These are phyloP conservation scores for Actinopyga echinites DNA, from an alignment of 53 echinoderm and acorn worm genomes.

Conservation along the genomic window DNA sequence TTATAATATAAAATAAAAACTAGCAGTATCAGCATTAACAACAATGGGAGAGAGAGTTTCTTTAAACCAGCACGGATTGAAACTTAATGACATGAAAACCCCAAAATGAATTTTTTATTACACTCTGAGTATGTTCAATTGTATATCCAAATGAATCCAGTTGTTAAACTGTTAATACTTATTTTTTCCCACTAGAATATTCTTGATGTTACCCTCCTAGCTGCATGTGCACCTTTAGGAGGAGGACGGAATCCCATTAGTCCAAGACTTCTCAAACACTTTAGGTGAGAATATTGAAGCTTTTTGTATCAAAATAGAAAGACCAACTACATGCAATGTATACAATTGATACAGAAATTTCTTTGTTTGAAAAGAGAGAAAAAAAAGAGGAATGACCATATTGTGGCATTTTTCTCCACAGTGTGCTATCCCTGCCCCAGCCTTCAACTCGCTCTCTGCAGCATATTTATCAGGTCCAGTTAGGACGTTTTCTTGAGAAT, in stretches of 20 bases:
- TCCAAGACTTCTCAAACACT: conserved; percentile 89
- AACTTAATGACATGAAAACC: too few relatives aligned
- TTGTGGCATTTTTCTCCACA: conserved; percentile 1
- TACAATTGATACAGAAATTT: not conserved
- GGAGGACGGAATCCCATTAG: conserved; percentile 95
- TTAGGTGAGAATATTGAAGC: conserved; percentile 63
- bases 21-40: too few relatives aligned
- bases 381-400: not conserved
- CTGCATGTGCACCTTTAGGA: conserved; percentile 93
- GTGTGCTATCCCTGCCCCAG: conserved; percentile 90
- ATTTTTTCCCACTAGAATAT: conserved; percentile 68
- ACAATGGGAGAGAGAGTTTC: too few relatives aligned
- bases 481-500: conserved; percentile 94
- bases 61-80: too few relatives aligned
- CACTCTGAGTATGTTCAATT: too few relatives aligned
- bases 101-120: too few relatives aligned
- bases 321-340: too few relatives aligned
- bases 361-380: not conserved
- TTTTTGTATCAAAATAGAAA: not conserved
- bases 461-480: conserved; percentile 98
- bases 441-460: conserved; percentile 91
- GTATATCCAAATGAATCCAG: too few relatives aligned
- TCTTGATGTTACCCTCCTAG: conserved; percentile 87
- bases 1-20: too few relatives aligned
- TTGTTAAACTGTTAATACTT: not conserved